Percentiles rank a stretch among this genome's conserved stretches.
Conservation (phyloP, 23 tunicate genomes). For the Ascidia mentula region DNA sequence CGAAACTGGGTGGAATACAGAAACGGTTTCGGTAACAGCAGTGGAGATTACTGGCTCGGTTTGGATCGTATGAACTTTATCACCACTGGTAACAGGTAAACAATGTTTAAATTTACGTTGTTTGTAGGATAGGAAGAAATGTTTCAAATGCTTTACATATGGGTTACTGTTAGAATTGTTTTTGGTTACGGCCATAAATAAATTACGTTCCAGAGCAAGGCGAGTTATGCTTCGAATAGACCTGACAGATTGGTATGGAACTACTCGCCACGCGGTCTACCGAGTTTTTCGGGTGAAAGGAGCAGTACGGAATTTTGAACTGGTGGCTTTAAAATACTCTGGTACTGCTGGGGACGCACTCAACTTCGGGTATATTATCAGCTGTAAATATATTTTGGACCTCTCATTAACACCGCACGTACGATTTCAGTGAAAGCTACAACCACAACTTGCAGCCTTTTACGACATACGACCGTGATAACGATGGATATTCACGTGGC, state of each 20-base stretch:
- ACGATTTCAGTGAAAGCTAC: constrained; percentile 32
- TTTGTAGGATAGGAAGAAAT: background rate
- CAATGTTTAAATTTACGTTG: background rate
- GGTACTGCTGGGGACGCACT: constrained; percentile 80
- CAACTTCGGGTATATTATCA: constrained; percentile 34
- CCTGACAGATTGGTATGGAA: constrained; percentile 63
- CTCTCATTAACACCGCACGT: background rate
- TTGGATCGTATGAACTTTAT: constrained; percentile 66
- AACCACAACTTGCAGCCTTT: constrained; percentile 36
- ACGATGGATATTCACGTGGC: constrained; percentile 54
- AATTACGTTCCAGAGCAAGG: constrained; percentile 6
- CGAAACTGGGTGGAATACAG: constrained; percentile 60
- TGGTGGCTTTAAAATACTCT: constrained; percentile 32
- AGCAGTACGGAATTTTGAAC: constrained; percentile 44
- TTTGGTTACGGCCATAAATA: too few relatives aligned
- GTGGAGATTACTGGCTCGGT: constrained; percentile 76
- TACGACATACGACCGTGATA: constrained; percentile 30
- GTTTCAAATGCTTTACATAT: background rate
- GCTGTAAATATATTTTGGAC: background rate
- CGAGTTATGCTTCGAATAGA: constrained; percentile 55
- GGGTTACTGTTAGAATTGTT: too few relatives aligned
- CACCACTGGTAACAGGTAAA: constrained; percentile 51
- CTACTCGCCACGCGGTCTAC: constrained; percentile 47
- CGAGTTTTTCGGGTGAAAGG: constrained; percentile 32
- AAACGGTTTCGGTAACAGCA: constrained; percentile 55